Percentiles rank a stretch among this genome's conserved stretches.
Conservation (phyloP, 2,888 invertebrate species). For the Oxycera nigricornis region DNA sequence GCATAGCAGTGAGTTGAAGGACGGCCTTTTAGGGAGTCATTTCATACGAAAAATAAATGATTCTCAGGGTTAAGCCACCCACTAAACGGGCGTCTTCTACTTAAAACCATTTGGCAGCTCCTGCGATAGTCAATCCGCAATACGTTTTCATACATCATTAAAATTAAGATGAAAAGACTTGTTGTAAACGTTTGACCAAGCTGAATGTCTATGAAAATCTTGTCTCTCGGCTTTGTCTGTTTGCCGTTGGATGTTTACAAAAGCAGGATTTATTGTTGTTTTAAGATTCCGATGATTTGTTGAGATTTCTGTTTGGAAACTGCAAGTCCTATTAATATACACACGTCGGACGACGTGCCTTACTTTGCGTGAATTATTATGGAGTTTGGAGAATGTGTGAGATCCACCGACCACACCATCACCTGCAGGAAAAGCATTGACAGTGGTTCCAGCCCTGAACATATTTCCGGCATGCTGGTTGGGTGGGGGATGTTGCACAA, state of each 20-base stretch:
- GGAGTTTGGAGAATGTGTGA: not conserved
- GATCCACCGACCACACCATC: no score
- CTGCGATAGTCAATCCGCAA: not conserved
- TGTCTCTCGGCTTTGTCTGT: not conserved
- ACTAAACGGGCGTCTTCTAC: no score
- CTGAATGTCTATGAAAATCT: not conserved
- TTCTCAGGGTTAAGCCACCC: no score
- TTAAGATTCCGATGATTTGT: constrained; percentile 27
- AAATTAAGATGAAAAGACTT: constrained; percentile 19
- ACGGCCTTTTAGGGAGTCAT: no score
- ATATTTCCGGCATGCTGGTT: constrained; percentile 2
- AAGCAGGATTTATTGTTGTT: constrained; percentile 26
- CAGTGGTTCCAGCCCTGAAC: not conserved
- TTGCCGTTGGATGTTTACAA: not conserved
- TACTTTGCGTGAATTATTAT: not conserved
- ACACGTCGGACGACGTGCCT: not conserved
- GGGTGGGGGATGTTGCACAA: not conserved
- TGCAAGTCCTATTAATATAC: constrained; percentile 14
- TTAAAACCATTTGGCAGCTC: not conserved
- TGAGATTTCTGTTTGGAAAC: constrained; percentile 1
- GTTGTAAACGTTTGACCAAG: not conserved
- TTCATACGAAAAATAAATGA: no score
- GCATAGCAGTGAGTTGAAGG: no score
- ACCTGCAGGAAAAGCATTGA: constrained; percentile 21
- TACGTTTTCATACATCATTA: not conserved